Evolutionary conservation across 1,140 invertebrate genomes (phyloP), one percentile per base, ranked within the genome.

Genomic region (Eueides isabella): DNA sequence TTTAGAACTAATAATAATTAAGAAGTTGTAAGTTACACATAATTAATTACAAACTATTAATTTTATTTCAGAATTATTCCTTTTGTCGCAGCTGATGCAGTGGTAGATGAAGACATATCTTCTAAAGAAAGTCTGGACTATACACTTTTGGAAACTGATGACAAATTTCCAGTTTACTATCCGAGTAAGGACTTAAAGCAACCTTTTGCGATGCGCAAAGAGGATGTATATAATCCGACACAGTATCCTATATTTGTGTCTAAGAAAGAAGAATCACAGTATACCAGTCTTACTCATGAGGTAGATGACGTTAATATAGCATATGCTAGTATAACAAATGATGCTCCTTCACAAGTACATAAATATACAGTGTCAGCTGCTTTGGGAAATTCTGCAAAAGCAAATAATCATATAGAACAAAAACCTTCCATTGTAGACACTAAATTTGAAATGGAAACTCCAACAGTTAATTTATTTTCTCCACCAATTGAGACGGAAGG

Each of bases 41-140:
- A 38, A 35, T 41, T n/a, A 63, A 68, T 44, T 30, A 48, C 2
- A 35, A 48, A 71, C 19, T 35, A 23, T 65, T 70, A 55, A 55
- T 83, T 38, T 74, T 48, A 75, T 94, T 94, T 76, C 82, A 97
- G 96, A 89, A 97, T 97, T 80, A 97, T 97, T 85, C 96, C 96
- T 33, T 97, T 97, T 88, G 95, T 97, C 71, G 96, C 96, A 33
- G 96, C 96, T 33, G 97, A 97, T 85, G 96, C 97, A 26, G 94
- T 97, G 33, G 82, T 93, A 3, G 91, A 93, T 71, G 85, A 89
- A 29, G 90, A 92, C 14, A 72, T 84, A 69, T 72, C 85, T 5
- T 70, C 85, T 16, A 92, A 92, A 78, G 84, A 90, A 65, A 85
- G 72, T 61, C 67, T 84, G 7, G 74, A 84, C 26, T 93, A 92